A percentile compares a stretch with the other conserved stretches of the same genome.
These are phyloP conservation scores for Eumeta japonica DNA, from an alignment of 1,140 invertebrate genomes.

Conservation along the genomic window DNA sequence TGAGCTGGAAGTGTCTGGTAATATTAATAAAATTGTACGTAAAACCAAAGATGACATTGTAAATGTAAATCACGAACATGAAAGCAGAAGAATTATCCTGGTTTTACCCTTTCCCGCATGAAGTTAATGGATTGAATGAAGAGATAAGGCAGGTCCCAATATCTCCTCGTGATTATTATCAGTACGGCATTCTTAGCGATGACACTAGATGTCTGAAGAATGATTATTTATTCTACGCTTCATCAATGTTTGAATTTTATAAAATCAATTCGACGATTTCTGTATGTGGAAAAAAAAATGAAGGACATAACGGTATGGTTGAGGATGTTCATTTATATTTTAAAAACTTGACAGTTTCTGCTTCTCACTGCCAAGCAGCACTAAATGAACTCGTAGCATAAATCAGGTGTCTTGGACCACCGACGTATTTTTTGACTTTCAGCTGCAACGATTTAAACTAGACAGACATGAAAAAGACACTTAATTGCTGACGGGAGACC, in stretches of 20 bases:
- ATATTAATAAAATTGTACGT: constrained; percentile 24
- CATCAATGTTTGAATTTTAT: constrained; percentile 35
- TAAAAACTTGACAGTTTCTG: constrained; percentile 23
- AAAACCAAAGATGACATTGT: constrained; percentile 34
- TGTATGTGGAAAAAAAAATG: too few relatives aligned
- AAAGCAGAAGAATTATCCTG: constrained; percentile 43
- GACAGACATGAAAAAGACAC: constrained; percentile 25
- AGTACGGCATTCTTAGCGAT: constrained; percentile 29
- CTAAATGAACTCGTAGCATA: constrained; percentile 18
- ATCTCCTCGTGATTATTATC: constrained; percentile 37
- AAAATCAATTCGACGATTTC: constrained; percentile 25
- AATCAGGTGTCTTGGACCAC: constrained; percentile 19
- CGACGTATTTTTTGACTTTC: constrained; percentile 33
- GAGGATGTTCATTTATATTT: too few relatives aligned
- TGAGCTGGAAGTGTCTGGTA: constrained; percentile 22
- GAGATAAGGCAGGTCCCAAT: constrained; percentile 25
- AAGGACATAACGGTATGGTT: too few relatives aligned
- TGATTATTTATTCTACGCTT: constrained; percentile 43
- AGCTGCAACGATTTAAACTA: constrained; percentile 34
- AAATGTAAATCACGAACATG: constrained; percentile 24
- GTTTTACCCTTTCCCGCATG: constrained; percentile 38
- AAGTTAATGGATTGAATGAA: constrained; percentile 34
- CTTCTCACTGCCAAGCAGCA: constrained; percentile 23
- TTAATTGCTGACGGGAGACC: constrained; percentile 26
- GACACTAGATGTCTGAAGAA: constrained; percentile 34